A percentile compares a stretch with the other conserved stretches of the same genome.
These are phyloP conservation scores for Notospermus geniculatus DNA, from an alignment of 1,140 invertebrate species.

Conservation along the genomic window DNA sequence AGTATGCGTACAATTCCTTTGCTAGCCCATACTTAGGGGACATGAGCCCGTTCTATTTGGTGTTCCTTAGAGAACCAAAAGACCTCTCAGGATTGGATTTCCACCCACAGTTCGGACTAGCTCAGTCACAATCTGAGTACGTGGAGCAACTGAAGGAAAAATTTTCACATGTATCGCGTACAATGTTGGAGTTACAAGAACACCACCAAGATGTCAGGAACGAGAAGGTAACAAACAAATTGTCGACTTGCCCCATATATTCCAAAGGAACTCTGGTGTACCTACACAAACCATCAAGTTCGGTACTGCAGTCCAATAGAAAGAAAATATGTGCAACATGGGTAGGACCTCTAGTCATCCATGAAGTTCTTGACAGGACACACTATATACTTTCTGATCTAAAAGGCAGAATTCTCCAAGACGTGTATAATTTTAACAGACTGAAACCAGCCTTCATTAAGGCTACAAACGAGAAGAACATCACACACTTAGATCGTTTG, in stretches of 20 bases:
- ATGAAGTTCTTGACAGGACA: not conserved
- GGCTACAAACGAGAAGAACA: too few relatives aligned
- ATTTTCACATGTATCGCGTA: not conserved
- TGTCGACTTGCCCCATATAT: not conserved
- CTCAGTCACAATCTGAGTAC: not conserved
- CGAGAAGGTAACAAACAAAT: not conserved
- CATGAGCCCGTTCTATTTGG: not conserved
- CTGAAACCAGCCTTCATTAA: not conserved
- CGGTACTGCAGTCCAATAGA: not conserved
- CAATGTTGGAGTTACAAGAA: not conserved
- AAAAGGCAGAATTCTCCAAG: not conserved
- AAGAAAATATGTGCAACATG: not conserved
- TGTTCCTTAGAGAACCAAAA: not conserved
- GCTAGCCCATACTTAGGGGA: not conserved
- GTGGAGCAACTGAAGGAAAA: not conserved
- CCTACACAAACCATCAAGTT: not conserved
- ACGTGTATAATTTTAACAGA: not conserved
- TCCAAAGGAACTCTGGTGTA: not conserved
- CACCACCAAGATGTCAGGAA: not conserved
- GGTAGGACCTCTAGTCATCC: not conserved
- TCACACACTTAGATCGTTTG: too few relatives aligned
- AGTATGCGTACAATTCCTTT: too few relatives aligned
- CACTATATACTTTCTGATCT: not conserved
- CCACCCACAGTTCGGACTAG: not conserved
- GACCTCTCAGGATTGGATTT: not conserved